phyloP scores from a whole-genome alignment of 2,888 invertebrate species.

The Mythimna albipuncta region DNA sequence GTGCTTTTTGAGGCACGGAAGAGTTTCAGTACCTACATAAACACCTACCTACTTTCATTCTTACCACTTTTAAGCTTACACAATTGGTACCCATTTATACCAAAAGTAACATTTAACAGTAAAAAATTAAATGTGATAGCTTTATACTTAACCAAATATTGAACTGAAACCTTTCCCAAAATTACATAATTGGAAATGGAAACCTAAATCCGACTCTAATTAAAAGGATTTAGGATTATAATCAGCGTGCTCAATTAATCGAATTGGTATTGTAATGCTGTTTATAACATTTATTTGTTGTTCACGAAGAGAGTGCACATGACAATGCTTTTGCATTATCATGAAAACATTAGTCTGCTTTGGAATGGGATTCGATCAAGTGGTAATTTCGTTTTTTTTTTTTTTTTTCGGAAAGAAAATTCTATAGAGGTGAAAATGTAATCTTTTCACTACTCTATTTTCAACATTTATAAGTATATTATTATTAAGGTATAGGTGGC shows the following conservation, averaged over 20 bases:
- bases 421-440: no score
- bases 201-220: constrained; percentile 23
- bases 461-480: no score
- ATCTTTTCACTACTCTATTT: no score
- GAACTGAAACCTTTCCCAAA: not conserved
- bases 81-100: not conserved
- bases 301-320: not conserved
- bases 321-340: not conserved
- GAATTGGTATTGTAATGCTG: constrained; percentile 16
- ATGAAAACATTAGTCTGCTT: not conserved
- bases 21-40: no score
- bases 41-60: no score
- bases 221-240: constrained; percentile 16
- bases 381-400: not conserved
- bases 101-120: not conserved
- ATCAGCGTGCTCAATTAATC: constrained; percentile 5
- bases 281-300: constrained; percentile 6
- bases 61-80: no score
- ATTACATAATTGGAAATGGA: constrained; percentile 10
- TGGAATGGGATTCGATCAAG: not conserved
- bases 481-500: no score
- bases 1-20: no score
- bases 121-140: constrained; percentile 4
- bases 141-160: not conserved
- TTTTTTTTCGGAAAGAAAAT: not conserved